Evolutionary conservation across 2,113 vertebrate genomes (phyloP).

Genomic region (Coptodon rendalli): DNA sequence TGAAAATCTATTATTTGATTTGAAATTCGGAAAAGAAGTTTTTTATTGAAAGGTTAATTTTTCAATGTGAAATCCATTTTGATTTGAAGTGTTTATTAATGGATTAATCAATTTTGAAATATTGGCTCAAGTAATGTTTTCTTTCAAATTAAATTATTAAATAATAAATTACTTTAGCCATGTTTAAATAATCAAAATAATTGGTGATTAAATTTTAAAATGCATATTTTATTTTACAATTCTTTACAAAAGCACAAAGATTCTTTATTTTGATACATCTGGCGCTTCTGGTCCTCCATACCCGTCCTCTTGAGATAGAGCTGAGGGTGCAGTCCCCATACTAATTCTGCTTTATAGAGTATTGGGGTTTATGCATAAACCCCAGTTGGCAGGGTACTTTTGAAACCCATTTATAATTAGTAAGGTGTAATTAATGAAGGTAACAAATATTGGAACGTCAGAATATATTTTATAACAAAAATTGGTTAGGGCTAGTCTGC

Average conservation of each 20-base stretch:
- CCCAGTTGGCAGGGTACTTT: background rate
- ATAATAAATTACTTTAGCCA: background rate
- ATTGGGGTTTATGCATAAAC: background rate
- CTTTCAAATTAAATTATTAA: background rate
- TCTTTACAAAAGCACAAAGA: background rate
- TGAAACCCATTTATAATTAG: background rate
- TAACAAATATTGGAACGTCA: background rate
- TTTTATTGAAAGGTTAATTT: background rate
- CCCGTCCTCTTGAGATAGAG: accelerated
- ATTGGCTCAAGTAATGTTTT: background rate
- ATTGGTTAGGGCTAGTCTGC: background rate
- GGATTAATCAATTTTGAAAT: background rate
- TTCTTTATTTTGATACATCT: background rate
- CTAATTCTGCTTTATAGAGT: background rate
- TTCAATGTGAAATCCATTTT: background rate
- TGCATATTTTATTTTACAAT: background rate
- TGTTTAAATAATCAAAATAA: background rate
- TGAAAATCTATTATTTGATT: background rate
- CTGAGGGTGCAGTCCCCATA: background rate
- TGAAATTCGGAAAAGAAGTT: background rate
- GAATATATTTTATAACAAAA: background rate
- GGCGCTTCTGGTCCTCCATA: background rate
- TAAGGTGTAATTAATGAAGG: background rate
- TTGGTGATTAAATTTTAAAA: background rate
- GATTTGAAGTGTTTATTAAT: background rate